A percentile compares a stretch with the other conserved stretches of the same genome.
These are phyloP conservation scores for Pangasius macronema DNA, from an alignment of 2,797 vertebrate genomes.

Conservation along the genomic window DNA sequence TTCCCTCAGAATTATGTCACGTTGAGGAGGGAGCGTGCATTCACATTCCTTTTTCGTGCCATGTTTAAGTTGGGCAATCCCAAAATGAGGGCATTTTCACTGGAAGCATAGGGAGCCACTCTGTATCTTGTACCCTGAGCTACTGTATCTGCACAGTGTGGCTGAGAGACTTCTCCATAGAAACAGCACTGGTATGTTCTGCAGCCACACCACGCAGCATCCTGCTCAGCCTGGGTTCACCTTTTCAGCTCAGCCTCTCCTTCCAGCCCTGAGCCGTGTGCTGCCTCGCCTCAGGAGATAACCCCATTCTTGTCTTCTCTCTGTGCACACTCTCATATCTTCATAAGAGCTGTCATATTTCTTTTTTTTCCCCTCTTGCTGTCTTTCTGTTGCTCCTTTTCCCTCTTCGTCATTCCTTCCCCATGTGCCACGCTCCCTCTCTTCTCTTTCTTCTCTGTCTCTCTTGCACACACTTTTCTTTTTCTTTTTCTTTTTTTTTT, in stretches of 20 bases:
- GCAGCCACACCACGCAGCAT: constrained; percentile 33
- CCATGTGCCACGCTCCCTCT: constrained; percentile 10
- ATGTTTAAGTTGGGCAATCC: not conserved
- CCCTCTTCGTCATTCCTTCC: constrained; percentile 33
- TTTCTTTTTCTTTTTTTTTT: constrained; percentile 31
- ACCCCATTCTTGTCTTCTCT: constrained; percentile 26
- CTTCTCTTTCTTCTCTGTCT: constrained; percentile 15
- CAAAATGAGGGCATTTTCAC: not conserved
- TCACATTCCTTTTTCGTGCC: not conserved
- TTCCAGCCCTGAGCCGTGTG: constrained; percentile 38
- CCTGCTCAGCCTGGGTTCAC: constrained; percentile 17
- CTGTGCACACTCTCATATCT: constrained; percentile 27
- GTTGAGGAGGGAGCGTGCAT: not conserved
- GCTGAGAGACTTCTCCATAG: constrained; percentile 26
- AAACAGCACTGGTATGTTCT: constrained; percentile 18
- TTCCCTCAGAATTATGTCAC: not conserved
- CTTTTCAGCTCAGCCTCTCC: constrained; percentile 26
- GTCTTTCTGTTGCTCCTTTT: constrained; percentile 26
- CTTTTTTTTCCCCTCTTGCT: constrained; percentile 5
- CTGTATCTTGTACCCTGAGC: not conserved
- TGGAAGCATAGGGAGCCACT: not conserved
- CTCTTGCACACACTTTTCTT: constrained; percentile 7
- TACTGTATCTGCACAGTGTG: not conserved
- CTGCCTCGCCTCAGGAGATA: constrained; percentile 43
- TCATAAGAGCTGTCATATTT: constrained; percentile 30